Evolutionary conservation across 30 jellyfish, hydroid and myxozoan species (phyloP), one percentile per base, ranked within the genome.

Genomic region (Turritopsis dohrnii): DNA sequence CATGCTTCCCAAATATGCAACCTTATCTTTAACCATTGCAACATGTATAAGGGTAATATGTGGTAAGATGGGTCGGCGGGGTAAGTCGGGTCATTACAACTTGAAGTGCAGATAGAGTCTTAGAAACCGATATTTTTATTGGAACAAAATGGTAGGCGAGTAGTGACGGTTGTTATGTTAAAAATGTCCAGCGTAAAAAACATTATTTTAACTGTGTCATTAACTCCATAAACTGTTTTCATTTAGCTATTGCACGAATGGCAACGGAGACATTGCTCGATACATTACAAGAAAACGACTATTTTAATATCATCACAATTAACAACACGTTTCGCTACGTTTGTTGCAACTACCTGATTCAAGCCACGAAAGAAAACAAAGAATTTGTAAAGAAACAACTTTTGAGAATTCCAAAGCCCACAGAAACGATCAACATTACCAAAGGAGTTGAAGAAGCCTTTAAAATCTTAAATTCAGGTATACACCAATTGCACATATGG

Each of bases 281-380:
- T 74, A 88, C 98, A 16, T 80, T 92, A 18, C 96, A 88, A 53
- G 98, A 92, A 60, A 92, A 92, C 54, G 98, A 92, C 84, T 92
- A 88, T 74, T 92, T 92, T 84, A 92, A 92, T 71, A 91, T 92
- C 27, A 88, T 93, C 23, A 53, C 60, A 9, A 90, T 85, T 22
- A 85, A 66, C 54, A 29, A 31, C 17, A 41, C 53, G 17, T 84
- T 75, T 18, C 41, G 31, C 18, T 25, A 71, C 81, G 7, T 84
- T 74, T 41, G 74, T 3, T 75, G 84, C 26, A 53, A 31, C 21
- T 71, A 80, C 26, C 90, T 91, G 27, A 75, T 91, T 52, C 97
- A 91, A 74, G 97, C 97, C 16, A 91, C 97, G 7, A 87, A 84
- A 30, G 93, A 85, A 60, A 91, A 91, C 53, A 91, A 88, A 80